Base-by-base conservation (phyloP, 2,797 vertebrate genomes). In the Paedocypris micromegethes region DNA sequence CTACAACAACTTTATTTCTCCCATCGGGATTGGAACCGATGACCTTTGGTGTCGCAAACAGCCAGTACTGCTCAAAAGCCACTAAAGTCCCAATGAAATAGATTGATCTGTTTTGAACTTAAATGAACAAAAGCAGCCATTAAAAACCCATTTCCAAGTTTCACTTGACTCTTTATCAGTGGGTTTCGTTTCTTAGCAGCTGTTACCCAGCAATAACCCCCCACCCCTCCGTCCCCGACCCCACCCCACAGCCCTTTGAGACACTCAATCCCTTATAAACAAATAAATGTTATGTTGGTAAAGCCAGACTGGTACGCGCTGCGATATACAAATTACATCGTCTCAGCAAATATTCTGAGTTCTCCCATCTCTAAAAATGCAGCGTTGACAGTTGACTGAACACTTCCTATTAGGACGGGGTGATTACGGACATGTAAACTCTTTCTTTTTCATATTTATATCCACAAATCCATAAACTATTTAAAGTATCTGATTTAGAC, bases 121-220 rank as follows among this genome's bases (percentile, higher is more conserved):
- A 23, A 62, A 41, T 3, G 58, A 48, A 38, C 41, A 54, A 55
- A 62, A 53, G 49, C 9, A 38, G 53, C 50, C 59, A 39, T 48
- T 40, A 62, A 66, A 63, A 60, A 60, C 62, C 52, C 68, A 53
- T 58, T 50, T 47, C 50, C 70, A 66, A 41, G 53, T 65, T 52
- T 63, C 46, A 45, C 9, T 46, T 73, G 62, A 70, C 72, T 67
- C 68, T 53, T 71, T 64, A 64, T 64, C 63, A 45, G 68, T 61
- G 70, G 50, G 62, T 38, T 58, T 45, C 54, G 63, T 70, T 62
- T 55, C 68, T 70, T 45, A 67, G 66, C 70, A 78, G 73, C 58
- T 73, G 64, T 68, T 68, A 54, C 61, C 9, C 59, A 75, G 43
- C 49, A 23, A 23, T 23, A 23, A 23, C 69, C 9, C 54, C 55